A percentile compares a stretch with the other conserved stretches of the same genome.
Conservation (phyloP, 2,797 vertebrate genomes). For the Siniperca undulata region DNA sequence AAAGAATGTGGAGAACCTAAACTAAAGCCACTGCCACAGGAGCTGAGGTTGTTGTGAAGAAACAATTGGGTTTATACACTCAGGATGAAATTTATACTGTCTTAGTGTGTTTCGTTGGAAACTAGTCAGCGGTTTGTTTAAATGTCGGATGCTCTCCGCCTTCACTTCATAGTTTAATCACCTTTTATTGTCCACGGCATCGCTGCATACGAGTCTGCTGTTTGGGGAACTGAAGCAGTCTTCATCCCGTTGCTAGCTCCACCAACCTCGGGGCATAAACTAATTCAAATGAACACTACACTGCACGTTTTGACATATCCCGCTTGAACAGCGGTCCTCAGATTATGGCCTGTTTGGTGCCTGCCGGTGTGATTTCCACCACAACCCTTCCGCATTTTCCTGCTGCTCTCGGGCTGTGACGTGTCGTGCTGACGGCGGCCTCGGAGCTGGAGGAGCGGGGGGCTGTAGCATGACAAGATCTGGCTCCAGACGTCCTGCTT, state of each 20-base stretch:
- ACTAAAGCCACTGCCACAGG: background rate
- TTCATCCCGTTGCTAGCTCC: background rate
- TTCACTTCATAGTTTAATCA: conserved; percentile 31
- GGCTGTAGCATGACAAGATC: conserved; percentile 88
- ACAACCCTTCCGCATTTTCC: conserved; percentile 94
- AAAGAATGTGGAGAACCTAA: background rate
- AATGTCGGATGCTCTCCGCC: conserved; percentile 12
- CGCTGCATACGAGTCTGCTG: background rate
- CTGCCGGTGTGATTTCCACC: conserved; percentile 83
- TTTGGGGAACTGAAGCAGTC: background rate
- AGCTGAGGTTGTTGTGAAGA: background rate
- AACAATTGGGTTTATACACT: background rate
- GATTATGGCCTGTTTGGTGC: conserved; percentile 79
- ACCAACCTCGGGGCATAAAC: conserved; percentile 24
- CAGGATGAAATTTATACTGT: background rate
- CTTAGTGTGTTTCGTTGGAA: background rate
- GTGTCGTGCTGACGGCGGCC: conserved; percentile 96
- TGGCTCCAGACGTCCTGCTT: conserved; percentile 84
- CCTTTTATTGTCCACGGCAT: conserved; percentile 5
- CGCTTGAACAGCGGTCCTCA: conserved; percentile 27
- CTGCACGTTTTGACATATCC: conserved; percentile 31
- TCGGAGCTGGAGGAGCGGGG: conserved; percentile 91
- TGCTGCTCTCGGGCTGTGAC: conserved; percentile 95
- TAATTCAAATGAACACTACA: conserved; percentile 29
- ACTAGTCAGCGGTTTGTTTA: conserved; percentile 24